Evolutionary conservation across 1,140 invertebrate genomes (phyloP), one percentile per base, ranked within the genome.

Genomic region (Odontomachus brunneus): DNA sequence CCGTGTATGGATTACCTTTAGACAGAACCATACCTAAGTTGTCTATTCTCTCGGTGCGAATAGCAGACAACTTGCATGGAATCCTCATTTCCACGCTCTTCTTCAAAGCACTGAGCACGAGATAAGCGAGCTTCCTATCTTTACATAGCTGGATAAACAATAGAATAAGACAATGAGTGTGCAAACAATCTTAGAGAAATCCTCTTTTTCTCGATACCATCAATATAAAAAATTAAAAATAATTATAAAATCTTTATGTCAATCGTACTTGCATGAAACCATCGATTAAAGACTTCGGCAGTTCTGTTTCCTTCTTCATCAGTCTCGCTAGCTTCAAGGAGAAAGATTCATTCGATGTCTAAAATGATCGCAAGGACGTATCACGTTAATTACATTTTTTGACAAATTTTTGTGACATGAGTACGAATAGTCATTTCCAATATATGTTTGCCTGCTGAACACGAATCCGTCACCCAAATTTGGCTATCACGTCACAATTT

Each of bases 1-100:
- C 44, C 0, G 75, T 86, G 11, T 81, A 88, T 1, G 71, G 87
- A 59, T 59, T 86, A 0, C n/a, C 17, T 48, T 88, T 86, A 0
- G 72, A 59, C 1, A 88, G 29, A 12, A 71, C 14, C 48, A 88
- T 73, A 1, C 48, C 65, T 3, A 88, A 22, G 24, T 75, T 84
- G 17, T 80, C 82, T 9, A 84, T 63, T 24, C 66, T 75, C 0
- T 72, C 76, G 1, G 73, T 55, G 1, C 22, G 33, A 2, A 88
- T 29, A 12, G 4, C 3, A 12, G 69, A 78, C 2, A 88, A 1
- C 15, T 84, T 67, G 12, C 87, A 88, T 0, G 82, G 84, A 29
- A 88, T 84, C 14, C 14, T 11, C 2, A 15, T 29, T 24, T 66
- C 63, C 3, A 81, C 15, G 15, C 17, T 57, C n/a, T 57, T 55